Conservation (phyloP, 2,888 invertebrate genomes). For the Drosophila phalerata region DNA sequence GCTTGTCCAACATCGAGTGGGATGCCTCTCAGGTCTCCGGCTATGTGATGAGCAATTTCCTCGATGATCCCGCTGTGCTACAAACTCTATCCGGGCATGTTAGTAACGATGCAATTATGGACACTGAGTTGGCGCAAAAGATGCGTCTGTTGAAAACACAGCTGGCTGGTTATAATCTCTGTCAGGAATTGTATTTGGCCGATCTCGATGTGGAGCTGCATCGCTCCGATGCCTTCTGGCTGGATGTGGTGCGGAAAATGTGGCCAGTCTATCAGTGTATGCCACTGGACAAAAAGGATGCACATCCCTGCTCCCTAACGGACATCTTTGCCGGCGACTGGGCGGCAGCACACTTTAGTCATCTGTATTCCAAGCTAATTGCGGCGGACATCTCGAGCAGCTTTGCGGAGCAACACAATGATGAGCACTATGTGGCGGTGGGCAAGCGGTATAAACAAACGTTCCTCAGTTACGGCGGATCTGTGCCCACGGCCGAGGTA, state of each 20-base stretch:
- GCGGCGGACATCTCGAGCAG: slow-evolving; percentile 96
- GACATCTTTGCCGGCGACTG: slow-evolving; percentile 93
- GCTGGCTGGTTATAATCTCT: slow-evolving; percentile 92
- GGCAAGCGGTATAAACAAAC: slow-evolving; percentile 92
- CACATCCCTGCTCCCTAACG: slow-evolving; percentile 94
- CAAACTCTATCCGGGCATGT: slow-evolving; percentile 91
- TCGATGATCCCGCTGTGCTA: slow-evolving; percentile 88
- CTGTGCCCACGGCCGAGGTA: slow-evolving; percentile 92
- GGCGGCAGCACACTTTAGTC: slow-evolving; percentile 94
- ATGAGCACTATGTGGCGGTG: slow-evolving; percentile 86
- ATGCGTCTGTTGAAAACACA: slow-evolving; percentile 89
- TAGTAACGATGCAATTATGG: slow-evolving; percentile 90
- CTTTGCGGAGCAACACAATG: slow-evolving; percentile 87
- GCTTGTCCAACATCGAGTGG: slow-evolving; percentile 96
- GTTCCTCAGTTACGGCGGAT: slow-evolving; percentile 93
- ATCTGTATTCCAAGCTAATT: slow-evolving; percentile 94
- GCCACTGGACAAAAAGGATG: slow-evolving; percentile 91
- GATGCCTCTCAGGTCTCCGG: slow-evolving; percentile 95
- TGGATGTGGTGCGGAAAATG: slow-evolving; percentile 90
- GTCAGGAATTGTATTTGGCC: slow-evolving; percentile 92
- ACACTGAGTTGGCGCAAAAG: slow-evolving; percentile 88
- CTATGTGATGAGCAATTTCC: slow-evolving; percentile 93
- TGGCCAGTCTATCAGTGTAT: slow-evolving; percentile 94
- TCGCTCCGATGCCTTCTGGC: slow-evolving; percentile 92
- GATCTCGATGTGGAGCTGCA: slow-evolving; percentile 94